Evolutionary conservation across 2,888 invertebrate genomes (phyloP).

Genomic region (Cataglyphis rosenhaueri): DNA sequence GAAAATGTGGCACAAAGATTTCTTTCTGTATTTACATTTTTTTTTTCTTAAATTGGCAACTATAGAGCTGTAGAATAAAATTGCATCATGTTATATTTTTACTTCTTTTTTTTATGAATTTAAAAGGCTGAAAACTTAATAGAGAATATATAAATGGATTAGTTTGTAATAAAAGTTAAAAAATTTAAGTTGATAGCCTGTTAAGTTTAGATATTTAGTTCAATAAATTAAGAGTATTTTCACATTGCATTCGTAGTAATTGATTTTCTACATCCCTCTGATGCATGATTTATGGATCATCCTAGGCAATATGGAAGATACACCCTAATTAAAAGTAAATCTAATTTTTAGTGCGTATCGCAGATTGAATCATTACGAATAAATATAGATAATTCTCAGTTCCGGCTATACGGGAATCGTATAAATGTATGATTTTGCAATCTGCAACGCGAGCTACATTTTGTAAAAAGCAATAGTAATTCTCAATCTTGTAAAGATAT

Average conservation of each 20-base stretch:
- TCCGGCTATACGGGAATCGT: background rate
- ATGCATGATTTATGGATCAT: slow-evolving; percentile 48
- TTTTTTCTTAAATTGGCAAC: background rate
- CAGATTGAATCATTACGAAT: slow-evolving; percentile 39
- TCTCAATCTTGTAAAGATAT: slow-evolving; percentile 7
- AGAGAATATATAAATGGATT: slow-evolving; percentile 1
- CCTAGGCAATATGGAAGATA: slow-evolving; percentile 32
- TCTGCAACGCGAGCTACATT: slow-evolving; percentile 1
- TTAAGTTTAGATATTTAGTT: slow-evolving; percentile 35
- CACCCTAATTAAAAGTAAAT: slow-evolving; percentile 29
- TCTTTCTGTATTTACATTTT: background rate
- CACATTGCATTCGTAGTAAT: background rate
- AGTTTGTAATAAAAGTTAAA: slow-evolving; percentile 20
- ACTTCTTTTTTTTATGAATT: background rate
- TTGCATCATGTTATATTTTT: background rate
- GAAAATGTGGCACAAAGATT: background rate
- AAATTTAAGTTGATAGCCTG: slow-evolving; percentile 23
- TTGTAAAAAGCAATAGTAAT: slow-evolving; percentile 39
- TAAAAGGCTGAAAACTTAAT: slow-evolving; percentile 37
- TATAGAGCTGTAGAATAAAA: background rate
- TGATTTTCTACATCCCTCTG: background rate
- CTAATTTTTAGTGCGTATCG: slow-evolving; percentile 24
- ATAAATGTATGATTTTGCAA: slow-evolving; percentile 14
- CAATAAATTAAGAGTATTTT: slow-evolving; percentile 11
- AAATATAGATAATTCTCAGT: slow-evolving; percentile 26